These are phyloP conservation scores for Pseudomyrmex dendroicus DNA, from an alignment of 1,140 invertebrate species.

Conservation along the genomic window DNA sequence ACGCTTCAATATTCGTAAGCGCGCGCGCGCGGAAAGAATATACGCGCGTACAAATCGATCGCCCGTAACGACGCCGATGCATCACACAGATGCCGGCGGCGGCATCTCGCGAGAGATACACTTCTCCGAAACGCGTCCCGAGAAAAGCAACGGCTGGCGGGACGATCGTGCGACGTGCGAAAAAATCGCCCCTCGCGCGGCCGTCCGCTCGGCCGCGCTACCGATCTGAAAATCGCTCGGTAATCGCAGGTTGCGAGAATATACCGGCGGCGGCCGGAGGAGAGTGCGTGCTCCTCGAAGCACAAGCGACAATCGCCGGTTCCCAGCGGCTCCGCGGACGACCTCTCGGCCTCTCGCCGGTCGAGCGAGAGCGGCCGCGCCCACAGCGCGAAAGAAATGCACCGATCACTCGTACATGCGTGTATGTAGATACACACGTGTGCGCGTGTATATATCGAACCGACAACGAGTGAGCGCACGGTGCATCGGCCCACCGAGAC, in stretches of 20 bases:
- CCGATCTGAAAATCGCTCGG: slow-evolving; percentile 74
- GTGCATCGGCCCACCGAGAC: slow-evolving; percentile 27
- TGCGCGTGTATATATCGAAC: neutral
- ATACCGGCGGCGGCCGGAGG: slow-evolving; percentile 26
- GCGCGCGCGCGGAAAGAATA: slow-evolving; percentile 3
- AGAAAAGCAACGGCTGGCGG: slow-evolving; percentile 3
- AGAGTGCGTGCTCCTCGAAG: slow-evolving; percentile 72
- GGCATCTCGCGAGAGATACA: slow-evolving; percentile 14
- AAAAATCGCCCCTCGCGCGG: slow-evolving; percentile 66
- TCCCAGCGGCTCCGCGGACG: slow-evolving; percentile 78
- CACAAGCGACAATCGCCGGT: slow-evolving; percentile 82
- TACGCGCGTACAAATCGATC: slow-evolving; percentile 11
- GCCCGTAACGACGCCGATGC: slow-evolving; percentile 27
- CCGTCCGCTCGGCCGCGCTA: slow-evolving; percentile 62
- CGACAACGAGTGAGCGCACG: slow-evolving; percentile 4
- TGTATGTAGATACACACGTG: neutral
- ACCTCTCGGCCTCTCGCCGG: slow-evolving; percentile 81
- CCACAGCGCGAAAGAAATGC: slow-evolving; percentile 79
- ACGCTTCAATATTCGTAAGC: slow-evolving; percentile 13
- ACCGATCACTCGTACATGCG: slow-evolving; percentile 17
- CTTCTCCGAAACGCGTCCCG: slow-evolving; percentile 62
- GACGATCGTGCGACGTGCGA: slow-evolving; percentile 70
- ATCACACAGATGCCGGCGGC: slow-evolving; percentile 10
- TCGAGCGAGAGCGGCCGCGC: slow-evolving; percentile 79
- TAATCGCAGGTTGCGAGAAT: slow-evolving; percentile 71